Conservation (phyloP, 2,888 invertebrate genomes). For the Pterostichus niger region DNA sequence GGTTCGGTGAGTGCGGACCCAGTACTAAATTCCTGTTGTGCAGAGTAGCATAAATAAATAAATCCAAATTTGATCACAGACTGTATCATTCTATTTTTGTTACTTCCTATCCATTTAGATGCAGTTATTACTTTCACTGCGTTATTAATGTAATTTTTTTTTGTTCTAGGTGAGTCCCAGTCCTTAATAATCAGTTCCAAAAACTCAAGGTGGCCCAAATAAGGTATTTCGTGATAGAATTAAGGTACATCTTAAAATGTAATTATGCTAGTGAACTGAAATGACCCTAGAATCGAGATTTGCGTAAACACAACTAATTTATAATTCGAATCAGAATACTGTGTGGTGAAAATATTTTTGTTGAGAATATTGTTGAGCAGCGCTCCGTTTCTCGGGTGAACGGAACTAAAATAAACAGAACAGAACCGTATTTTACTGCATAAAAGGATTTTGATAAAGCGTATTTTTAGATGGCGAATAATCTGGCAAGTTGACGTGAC, state of each 20-base stretch:
- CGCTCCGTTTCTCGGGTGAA: not conserved
- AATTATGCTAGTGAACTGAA: constrained; percentile 22
- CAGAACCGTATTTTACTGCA: constrained; percentile 8
- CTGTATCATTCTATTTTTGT: too few relatives aligned
- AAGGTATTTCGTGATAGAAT: too few relatives aligned
- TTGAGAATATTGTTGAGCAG: not conserved
- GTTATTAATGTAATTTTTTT: too few relatives aligned
- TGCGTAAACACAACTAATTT: constrained; percentile 32
- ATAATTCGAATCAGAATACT: constrained; percentile 28
- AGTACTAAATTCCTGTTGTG: too few relatives aligned
- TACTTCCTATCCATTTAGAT: too few relatives aligned
- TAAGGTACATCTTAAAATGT: not conserved
- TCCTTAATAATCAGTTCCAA: too few relatives aligned
- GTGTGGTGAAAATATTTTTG: constrained; percentile 19
- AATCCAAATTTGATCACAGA: too few relatives aligned
- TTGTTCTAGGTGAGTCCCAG: too few relatives aligned
- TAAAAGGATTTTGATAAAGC: constrained; percentile 56
- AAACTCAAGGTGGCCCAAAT: too few relatives aligned
- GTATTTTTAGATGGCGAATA: constrained; percentile 56
- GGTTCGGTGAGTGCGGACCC: too few relatives aligned
- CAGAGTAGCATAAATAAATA: too few relatives aligned
- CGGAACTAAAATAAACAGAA: constrained; percentile 30
- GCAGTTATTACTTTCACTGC: too few relatives aligned
- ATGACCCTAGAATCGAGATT: constrained; percentile 9
- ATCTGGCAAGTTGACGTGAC: constrained; percentile 30